Evolutionary conservation across 1,140 invertebrate species (phyloP).

Genomic region (Bradysia coprophila): DNA sequence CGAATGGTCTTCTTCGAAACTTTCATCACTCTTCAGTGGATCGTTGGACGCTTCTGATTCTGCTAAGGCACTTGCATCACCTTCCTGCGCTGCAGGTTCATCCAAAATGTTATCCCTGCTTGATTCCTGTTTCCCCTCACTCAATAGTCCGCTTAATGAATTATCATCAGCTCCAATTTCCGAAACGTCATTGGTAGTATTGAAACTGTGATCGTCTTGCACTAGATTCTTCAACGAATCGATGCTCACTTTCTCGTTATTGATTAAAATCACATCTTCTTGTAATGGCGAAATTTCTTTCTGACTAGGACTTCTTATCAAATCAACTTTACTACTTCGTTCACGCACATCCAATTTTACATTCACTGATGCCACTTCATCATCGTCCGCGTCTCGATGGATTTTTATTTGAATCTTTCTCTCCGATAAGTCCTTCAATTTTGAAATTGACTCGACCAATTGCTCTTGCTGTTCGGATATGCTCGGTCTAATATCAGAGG

Average conservation of each 20-base stretch:
- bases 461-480: background rate
- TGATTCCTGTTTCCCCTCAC: too few relatives aligned
- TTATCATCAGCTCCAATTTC: background rate
- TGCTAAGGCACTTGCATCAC: background rate
- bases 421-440: too few relatives aligned
- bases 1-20: slow-evolving; percentile 16
- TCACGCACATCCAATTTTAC: background rate
- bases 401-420: background rate
- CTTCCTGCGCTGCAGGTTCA: background rate
- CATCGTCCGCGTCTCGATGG: background rate
- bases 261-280: slow-evolving; percentile 4
- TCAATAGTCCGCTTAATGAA: background rate
- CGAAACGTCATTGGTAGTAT: background rate
- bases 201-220: background rate
- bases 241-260: slow-evolving; percentile 3
- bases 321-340: background rate
- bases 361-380: slow-evolving; percentile 9
- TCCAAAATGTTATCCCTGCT: too few relatives aligned
- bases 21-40: background rate
- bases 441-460: too few relatives aligned
- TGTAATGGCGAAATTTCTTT: background rate
- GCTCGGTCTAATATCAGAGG: background rate
- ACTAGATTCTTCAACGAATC: background rate
- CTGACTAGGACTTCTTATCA: background rate
- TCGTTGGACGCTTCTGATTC: too few relatives aligned